A percentile compares a stretch with the other conserved stretches of the same genome.
These are phyloP conservation scores for Acanthosepion lycidas DNA, from an alignment of 2,888 invertebrate genomes.

Conservation along the genomic window DNA sequence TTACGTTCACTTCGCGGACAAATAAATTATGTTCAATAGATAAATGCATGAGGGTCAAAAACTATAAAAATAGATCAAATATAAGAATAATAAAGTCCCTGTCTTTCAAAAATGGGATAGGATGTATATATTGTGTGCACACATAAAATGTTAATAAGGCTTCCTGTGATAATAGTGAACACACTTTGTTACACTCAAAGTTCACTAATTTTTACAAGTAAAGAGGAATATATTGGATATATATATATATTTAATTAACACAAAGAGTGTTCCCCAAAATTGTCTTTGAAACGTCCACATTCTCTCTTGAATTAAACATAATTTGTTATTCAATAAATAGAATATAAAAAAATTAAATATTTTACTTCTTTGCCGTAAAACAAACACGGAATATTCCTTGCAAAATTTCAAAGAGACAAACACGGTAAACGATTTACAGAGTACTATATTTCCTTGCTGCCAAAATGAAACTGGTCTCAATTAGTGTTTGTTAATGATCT, in stretches of 20 bases:
- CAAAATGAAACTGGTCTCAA: not conserved
- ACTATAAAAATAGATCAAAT: not conserved
- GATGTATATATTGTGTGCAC: not conserved
- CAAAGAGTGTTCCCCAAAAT: not conserved
- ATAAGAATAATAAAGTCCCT: not conserved
- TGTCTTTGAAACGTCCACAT: not conserved
- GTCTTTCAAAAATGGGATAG: too few species aligned
- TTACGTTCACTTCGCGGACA: too few species aligned
- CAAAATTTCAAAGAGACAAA: slow-evolving; percentile 36
- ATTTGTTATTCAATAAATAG: not conserved
- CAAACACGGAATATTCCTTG: not conserved
- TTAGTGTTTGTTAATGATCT: not conserved
- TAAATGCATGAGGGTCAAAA: too few species aligned
- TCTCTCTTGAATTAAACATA: too few species aligned
- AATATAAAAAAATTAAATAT: not conserved
- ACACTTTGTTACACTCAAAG: not conserved
- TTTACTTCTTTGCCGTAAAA: not conserved
- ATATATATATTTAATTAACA: not conserved
- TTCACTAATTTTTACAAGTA: not conserved
- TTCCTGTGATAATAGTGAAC: not conserved
- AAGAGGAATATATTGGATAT: not conserved
- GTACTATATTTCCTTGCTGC: not conserved
- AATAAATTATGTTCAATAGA: too few species aligned
- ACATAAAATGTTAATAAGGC: not conserved
- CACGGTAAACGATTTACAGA: not conserved